Conservation (phyloP, 2,797 vertebrate species). For the Chaunax sp. region DNA sequence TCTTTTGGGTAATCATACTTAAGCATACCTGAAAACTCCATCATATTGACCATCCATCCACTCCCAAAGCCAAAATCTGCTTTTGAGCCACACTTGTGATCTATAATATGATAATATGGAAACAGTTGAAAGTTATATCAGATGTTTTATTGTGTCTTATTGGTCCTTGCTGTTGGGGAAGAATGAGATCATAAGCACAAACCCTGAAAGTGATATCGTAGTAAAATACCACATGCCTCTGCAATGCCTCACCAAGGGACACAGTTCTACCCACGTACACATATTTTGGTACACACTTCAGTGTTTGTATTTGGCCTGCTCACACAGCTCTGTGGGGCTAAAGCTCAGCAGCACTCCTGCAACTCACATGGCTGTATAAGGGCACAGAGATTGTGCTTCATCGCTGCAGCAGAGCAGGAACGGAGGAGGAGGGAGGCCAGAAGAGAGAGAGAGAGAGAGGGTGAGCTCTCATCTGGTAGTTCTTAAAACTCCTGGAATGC, state of each 20-base stretch:
- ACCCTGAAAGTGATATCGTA: slow-evolving; percentile 33
- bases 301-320: slow-evolving; percentile 44
- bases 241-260: slow-evolving; percentile 33
- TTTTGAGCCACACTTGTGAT: too few species aligned
- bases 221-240: slow-evolving; percentile 63
- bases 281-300: slow-evolving; percentile 29
- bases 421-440: slow-evolving; percentile 53
- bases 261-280: slow-evolving; percentile 16
- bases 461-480: slow-evolving; percentile 86
- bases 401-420: slow-evolving; percentile 52
- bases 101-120: not conserved
- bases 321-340: slow-evolving; percentile 48
- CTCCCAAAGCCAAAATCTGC: not conserved
- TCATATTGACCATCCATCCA: not conserved
- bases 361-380: slow-evolving; percentile 87
- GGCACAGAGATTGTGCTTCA: slow-evolving; percentile 77
- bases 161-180: not conserved
- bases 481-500: slow-evolving; percentile 90
- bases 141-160: not conserved
- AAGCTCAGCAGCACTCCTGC: slow-evolving; percentile 69
- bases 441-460: slow-evolving; percentile 57
- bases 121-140: not conserved
- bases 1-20: slow-evolving; percentile 5
- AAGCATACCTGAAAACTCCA: not conserved
- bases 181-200: slow-evolving; percentile 38